phyloP scores from a whole-genome alignment of 2,113 vertebrate genomes.

The Chloroceryle aenea region DNA sequence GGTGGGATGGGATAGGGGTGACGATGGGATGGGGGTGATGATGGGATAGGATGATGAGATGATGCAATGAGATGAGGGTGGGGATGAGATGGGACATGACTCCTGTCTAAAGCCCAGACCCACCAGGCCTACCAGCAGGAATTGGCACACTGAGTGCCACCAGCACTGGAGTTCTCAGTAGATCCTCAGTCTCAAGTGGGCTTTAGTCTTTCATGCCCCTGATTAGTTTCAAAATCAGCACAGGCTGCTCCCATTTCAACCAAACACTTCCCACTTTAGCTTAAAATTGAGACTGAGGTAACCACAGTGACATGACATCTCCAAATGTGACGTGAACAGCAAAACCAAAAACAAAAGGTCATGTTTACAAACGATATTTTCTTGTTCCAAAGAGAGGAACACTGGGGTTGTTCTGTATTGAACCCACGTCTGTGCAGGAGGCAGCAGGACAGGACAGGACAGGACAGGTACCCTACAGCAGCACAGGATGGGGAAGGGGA shows the following conservation, averaged over 20 bases:
- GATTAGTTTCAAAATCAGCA: not conserved
- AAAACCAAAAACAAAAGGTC: not conserved
- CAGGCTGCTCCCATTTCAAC: not conserved
- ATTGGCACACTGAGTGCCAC: fast-evolving
- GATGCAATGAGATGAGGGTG: too few relatives aligned
- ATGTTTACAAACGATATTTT: not conserved
- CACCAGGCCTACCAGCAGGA: not conserved
- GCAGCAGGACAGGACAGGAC: not conserved
- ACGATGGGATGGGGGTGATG: too few relatives aligned
- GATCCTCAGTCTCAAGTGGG: too few relatives aligned
- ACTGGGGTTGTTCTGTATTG: not conserved
- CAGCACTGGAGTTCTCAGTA: not conserved
- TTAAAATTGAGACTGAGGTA: not conserved
- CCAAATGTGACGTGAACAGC: not conserved
- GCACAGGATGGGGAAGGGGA: not conserved
- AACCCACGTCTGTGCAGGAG: not conserved
- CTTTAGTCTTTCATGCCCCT: not conserved
- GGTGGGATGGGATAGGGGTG: too few relatives aligned
- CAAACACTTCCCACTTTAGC: not conserved
- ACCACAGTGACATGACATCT: fast-evolving
- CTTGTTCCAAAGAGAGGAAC: not conserved
- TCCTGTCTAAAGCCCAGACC: too few relatives aligned
- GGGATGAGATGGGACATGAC: too few relatives aligned
- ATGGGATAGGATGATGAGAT: not conserved
- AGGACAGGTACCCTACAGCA: not conserved